Conservation (phyloP, 2,888 invertebrate species). For the Parascotia fuliginaria region DNA sequence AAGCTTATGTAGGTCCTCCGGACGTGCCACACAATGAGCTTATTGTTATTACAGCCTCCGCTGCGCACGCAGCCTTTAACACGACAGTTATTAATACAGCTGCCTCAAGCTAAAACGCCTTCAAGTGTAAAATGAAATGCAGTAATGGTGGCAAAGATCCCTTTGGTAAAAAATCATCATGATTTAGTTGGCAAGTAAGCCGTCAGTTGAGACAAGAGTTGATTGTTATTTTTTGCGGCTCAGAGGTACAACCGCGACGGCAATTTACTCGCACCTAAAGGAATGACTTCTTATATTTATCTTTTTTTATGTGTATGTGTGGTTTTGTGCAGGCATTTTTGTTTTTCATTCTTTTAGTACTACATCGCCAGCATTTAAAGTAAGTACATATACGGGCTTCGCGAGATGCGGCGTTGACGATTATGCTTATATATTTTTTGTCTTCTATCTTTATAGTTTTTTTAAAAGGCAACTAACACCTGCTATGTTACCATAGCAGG, state of each 20-base stretch:
- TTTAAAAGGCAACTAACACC: no score
- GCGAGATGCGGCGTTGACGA: no score
- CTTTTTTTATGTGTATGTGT: not conserved
- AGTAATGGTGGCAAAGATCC: conserved; percentile 11
- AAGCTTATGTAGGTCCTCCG: no score
- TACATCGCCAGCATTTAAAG: not conserved
- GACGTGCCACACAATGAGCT: conserved; percentile 37
- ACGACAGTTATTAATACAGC: conserved; percentile 47
- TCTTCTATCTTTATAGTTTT: no score
- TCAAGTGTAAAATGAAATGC: conserved; percentile 15
- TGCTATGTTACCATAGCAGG: no score
- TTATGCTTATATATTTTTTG: no score
- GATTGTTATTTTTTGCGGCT: conserved; percentile 6
- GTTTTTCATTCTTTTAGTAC: not conserved
- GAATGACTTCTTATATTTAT: not conserved
- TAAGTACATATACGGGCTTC: no score
- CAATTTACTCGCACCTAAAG: conserved; percentile 7
- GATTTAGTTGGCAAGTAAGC: conserved; percentile 11
- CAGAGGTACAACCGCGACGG: conserved; percentile 3
- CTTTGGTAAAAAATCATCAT: conserved; percentile 14
- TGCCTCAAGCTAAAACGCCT: conserved; percentile 3
- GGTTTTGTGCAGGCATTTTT: not conserved
- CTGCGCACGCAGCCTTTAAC: conserved; percentile 31
- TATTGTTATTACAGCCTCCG: conserved; percentile 51
- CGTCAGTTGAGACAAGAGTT: conserved; percentile 10